Base-by-base conservation (phyloP, 2,888 invertebrate genomes). In the Tanytarsus gracilentus region DNA sequence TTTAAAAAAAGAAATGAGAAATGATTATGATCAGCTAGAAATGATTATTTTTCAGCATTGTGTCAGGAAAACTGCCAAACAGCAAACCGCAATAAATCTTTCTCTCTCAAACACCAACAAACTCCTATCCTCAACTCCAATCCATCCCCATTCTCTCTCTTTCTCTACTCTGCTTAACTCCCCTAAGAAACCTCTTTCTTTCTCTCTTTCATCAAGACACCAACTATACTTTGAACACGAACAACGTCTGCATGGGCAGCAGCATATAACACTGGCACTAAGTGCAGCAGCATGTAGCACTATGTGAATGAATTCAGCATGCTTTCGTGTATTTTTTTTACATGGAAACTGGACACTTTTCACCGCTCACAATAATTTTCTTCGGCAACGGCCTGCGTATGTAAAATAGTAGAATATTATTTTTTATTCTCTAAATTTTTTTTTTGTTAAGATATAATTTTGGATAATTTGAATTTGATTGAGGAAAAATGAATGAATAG, bases 61-160 rank as follows among this genome's bases (percentile, higher is more conserved):
- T 14, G 9, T 40, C 21, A 18, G 18, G 16, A 14, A 9, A 14
- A 9, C 40, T 11, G 9, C 11, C 16, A 18, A 3, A 18, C 44
- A 18, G 21, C 11, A 11, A 44, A 44, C 44, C 7, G 44, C 21
- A 44, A 44, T 23, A 11, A 44, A 21, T 69, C 67, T 73, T 74
- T 74, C 73, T 72, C 73, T 68, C 72, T 73, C 69, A 27, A 52
- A 62, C 30, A 73, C 74, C 73, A 72, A 76, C 73, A 76, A 73
- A 75, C 72, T 70, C 72, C 74, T 74, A 71, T 69, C 73, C 72
- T 74, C 76, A 72, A 74, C 72, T 75, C 76, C 76, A 76, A 3
- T 26, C 14, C 40, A 76, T 76, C 76, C 76, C 75, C 76, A 75
- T n/a, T 75, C 76, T 76, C 75, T 44, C 40, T 44, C 76, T 69